Evolutionary conservation across 1,140 invertebrate genomes (phyloP), one percentile per base, ranked within the genome.

Genomic region (Orchestia grillus): DNA sequence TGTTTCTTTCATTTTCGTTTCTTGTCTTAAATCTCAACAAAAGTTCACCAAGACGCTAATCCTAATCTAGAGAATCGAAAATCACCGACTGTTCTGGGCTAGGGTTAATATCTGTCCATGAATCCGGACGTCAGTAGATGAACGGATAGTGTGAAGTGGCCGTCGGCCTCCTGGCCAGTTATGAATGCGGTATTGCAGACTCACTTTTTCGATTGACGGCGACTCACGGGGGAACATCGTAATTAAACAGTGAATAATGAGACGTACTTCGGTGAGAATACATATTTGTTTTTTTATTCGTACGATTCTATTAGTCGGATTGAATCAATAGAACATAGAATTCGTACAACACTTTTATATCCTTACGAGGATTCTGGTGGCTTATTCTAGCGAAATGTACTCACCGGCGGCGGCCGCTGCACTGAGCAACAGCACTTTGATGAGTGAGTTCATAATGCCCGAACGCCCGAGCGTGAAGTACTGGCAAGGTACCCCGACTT

Each of bases 341-440:
- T 42, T 90, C 88, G 6, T 8, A 42, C 43, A 19, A 28, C 43
- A 90, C 41, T 19, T 6, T 28, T 16, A 28, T 90, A 11, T 90
- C 15, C 16, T 8, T 1, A 8, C 88, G 42, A 42, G 11, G 3
- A 90, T 90, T 28, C n/a, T 28, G 11, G n/a, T 43, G 11, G 36
- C 43, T 43, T 42, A 41, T 43, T 16, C 36, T 42, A 90, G 43
- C 41, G 15, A 90, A n/a, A n/a, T n/a, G n/a, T 43, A 42, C 88
- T 90, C 41, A 90, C 88, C 88, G 11, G 88, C 88, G 41, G 88
- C 88, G 28, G 88, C 88, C 43, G 88, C 88, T 90, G 88, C 88
- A 16, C n/a, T 36, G 88, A 90, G 88, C 88, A 90, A 28, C 88
- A 90, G 88, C 43, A 90, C 41, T 44, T 44, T 44, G 36, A 90